Evolutionary conservation across 2,797 vertebrate genomes (phyloP).

Genomic region (Tangara arthus): DNA sequence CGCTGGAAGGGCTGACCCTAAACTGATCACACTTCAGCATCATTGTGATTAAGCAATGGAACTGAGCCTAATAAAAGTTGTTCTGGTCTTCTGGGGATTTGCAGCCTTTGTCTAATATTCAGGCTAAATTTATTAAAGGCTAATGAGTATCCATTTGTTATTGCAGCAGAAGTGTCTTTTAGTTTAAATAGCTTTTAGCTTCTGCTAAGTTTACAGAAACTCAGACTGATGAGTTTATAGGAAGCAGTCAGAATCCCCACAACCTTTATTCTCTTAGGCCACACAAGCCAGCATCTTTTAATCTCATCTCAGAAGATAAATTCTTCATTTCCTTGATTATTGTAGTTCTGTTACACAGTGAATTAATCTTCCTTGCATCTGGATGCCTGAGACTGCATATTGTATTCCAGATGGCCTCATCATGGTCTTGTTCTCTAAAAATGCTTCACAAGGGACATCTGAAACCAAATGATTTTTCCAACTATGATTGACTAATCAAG

Average conservation of each 20-base stretch:
- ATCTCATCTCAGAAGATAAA: constrained; percentile 41
- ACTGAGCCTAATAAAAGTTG: neutral
- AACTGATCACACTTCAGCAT: neutral
- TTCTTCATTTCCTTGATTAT: constrained; percentile 42
- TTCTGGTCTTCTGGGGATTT: neutral
- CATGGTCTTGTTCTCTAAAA: constrained; percentile 25
- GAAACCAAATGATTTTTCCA: constrained; percentile 25
- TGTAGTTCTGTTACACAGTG: neutral
- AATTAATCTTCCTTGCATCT: constrained; percentile 41
- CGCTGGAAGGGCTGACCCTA: neutral
- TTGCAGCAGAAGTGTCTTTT: neutral
- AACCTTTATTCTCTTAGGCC: neutral
- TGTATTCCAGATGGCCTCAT: constrained; percentile 58
- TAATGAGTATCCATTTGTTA: neutral
- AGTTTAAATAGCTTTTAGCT: neutral
- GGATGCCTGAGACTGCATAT: neutral
- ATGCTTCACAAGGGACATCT: constrained; percentile 13
- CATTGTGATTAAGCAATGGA: neutral
- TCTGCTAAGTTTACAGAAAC: neutral
- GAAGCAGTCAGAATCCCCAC: neutral
- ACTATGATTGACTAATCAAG: constrained; percentile 10
- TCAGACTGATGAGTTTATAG: neutral
- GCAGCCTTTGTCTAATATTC: neutral
- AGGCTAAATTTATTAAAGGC: constrained; percentile 10
- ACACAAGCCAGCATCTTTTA: neutral